Evolutionary conservation across 2,113 vertebrate genomes (phyloP).

Genomic region (Oophaga pumilio): DNA sequence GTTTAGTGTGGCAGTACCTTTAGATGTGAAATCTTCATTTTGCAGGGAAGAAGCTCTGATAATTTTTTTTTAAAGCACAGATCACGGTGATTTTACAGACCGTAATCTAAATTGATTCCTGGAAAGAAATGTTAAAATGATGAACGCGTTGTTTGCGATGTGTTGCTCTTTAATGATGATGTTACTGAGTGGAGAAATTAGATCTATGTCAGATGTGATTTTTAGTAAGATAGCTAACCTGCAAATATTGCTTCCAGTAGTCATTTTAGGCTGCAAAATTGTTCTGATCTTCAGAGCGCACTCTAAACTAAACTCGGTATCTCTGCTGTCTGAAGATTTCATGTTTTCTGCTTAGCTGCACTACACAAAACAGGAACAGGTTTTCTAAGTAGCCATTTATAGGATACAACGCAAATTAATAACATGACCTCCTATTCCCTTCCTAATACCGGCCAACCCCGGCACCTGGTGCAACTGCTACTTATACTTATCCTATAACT

Average conservation of each 20-base stretch:
- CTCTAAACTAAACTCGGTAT: background rate
- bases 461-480: too few species aligned
- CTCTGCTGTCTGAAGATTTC: background rate
- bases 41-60: slow-evolving; percentile 47
- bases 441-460: too few species aligned
- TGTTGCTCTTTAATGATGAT: slow-evolving; percentile 79
- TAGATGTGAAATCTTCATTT: slow-evolving; percentile 53
- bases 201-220: slow-evolving; percentile 78
- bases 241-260: slow-evolving; percentile 70
- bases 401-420: background rate
- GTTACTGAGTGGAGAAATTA: slow-evolving; percentile 81
- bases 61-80: slow-evolving; percentile 17
- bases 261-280: slow-evolving; percentile 81
- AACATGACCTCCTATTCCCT: too few species aligned
- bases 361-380: background rate
- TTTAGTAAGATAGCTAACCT: slow-evolving; percentile 75
- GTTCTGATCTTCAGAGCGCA: slow-evolving; percentile 24
- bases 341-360: background rate
- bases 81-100: slow-evolving; percentile 59
- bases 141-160: slow-evolving; percentile 75
- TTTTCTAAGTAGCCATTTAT: background rate
- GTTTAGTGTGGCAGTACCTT: too few species aligned
- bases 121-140: slow-evolving; percentile 75
- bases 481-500: too few species aligned
- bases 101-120: slow-evolving; percentile 66